Base-by-base conservation (phyloP, 2,113 vertebrate genomes). In the Verasper variegatus region DNA sequence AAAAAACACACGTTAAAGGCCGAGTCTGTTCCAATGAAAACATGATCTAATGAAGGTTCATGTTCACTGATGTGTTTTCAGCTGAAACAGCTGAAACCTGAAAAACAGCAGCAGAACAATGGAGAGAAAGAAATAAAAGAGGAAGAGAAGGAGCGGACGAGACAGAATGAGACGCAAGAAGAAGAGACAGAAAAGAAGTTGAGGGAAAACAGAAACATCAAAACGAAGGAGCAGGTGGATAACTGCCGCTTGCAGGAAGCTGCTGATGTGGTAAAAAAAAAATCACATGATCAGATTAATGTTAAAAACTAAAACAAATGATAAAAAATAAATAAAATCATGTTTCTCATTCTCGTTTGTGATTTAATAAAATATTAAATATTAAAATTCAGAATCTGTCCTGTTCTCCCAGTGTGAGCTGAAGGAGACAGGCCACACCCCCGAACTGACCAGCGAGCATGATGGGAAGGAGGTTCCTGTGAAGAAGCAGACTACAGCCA, bases 361-460 rank as follows among this genome's bases (percentile, higher is more conserved):
- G 37, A 40, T 40, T 40, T 40, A 2, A 40, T 40, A 40, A 40
- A 40, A 12, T 12, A 40, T 12, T 40, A 12, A 40, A 40, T 8
- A 37, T 37, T 7, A 37, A 1, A 4, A 5, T 18, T 51, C 15
- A 5, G 49, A 51, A 5, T 74, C 11, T 40, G 8, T 68, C 3
- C 13, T 80, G 17, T 68, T 0, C 12, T 76, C 61, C 24, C 82
- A 93, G 93, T 55, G 67, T 0, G 90, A 93, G 65, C 80, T 69
- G 24, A 94, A 95, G 62, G 93, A 95, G 68, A 93, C 91, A 21
- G 92, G 93, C 59, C 93, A 94, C 84, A 93, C 92, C 71, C 94
- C 93, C 2, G 92, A 95, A 52, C 81, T 93, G 66, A 86, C 71
- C 18, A 24, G 78, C 0, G 68, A 87, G 31, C 80, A 88, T 64